Conservation (phyloP, 2,888 invertebrate species). For the Ligdia adustata region DNA sequence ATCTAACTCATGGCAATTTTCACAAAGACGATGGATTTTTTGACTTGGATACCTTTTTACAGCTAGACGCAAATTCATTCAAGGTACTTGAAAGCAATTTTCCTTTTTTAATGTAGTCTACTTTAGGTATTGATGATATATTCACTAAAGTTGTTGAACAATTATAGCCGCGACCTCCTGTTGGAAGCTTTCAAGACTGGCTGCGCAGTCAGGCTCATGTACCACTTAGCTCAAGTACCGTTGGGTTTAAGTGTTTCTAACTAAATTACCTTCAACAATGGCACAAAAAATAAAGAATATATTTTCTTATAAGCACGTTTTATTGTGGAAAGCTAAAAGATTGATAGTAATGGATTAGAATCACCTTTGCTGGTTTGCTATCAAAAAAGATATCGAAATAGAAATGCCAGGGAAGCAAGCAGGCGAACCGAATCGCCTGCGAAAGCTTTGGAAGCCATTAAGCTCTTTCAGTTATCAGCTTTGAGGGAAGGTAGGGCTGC, state of each 20-base stretch:
- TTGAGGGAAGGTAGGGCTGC: conserved; percentile 73
- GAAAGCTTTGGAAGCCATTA: conserved; percentile 68
- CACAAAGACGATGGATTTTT: no score
- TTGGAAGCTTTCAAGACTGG: conserved; percentile 19
- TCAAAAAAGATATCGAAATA: conserved; percentile 13
- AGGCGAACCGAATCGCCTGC: conserved; percentile 64
- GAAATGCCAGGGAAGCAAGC: conserved; percentile 73
- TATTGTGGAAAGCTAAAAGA: neutral
- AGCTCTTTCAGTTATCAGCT: conserved; percentile 72
- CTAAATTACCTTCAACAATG: conserved; percentile 17
- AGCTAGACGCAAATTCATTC: no score
- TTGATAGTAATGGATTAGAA: conserved; percentile 3
- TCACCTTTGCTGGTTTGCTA: conserved; percentile 16
- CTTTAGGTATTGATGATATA: conserved; percentile 6
- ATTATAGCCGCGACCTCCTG: conserved; percentile 6
- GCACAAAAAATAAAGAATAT: conserved; percentile 12
- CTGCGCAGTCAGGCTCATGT: conserved; percentile 13
- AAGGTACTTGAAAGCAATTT: no score
- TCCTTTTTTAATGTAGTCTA: no score
- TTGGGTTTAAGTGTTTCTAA: conserved; percentile 22
- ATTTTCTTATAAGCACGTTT: no score
- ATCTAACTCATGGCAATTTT: no score
- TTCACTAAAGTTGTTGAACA: conserved; percentile 11
- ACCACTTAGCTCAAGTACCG: conserved; percentile 23
- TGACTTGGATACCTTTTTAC: no score